Evolutionary conservation across 1,140 invertebrate species (phyloP), one percentile per base, ranked within the genome.

Genomic region (Euura lappo): DNA sequence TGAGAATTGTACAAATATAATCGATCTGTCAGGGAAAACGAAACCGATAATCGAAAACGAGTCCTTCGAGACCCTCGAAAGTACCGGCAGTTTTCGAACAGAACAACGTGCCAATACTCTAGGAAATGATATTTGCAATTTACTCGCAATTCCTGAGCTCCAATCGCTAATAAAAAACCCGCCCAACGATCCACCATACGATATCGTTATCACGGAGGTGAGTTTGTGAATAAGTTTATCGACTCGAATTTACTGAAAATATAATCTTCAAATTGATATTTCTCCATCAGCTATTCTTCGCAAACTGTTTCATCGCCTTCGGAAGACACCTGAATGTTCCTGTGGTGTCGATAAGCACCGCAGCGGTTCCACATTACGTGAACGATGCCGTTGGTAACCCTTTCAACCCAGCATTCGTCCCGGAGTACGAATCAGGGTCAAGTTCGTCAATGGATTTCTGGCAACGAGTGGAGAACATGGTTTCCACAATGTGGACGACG

Each of bases 1-100:
- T 0, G 85, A 87, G 68, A 83, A 84, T 76, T 82, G 82, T 6
- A 77, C 10, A 11, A 77, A 78, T 44, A 68, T 85, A 2, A 69
- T 83, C 0, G 76, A 85, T 74, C 75, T 85, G 6, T 74, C 68
- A 1, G 77, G 78, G 0, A 75, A 74, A 0, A 45, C 71, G n/a
- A 11, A 45, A 3, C 65, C 46, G 13, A 42, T 78, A 2, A 73
- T 66, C 5, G 74, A 72, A 11, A 78, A 76, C 13, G 66, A 78
- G 60, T 68, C 71, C 6, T 43, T 79, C 4, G 44, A 79, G 5
- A 71, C 45, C 43, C 77, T 77, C 0, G 6, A 67, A 1, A n/a
- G 71, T n/a, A 44, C 79, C 6, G 70, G 51, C 11, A 66, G 45
- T 4, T 71, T 80, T 72, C 45, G 67, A 1, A 7, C 79, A 2